Evolutionary conservation across 2,888 invertebrate species (phyloP).

Genomic region (Cephus runcator): DNA sequence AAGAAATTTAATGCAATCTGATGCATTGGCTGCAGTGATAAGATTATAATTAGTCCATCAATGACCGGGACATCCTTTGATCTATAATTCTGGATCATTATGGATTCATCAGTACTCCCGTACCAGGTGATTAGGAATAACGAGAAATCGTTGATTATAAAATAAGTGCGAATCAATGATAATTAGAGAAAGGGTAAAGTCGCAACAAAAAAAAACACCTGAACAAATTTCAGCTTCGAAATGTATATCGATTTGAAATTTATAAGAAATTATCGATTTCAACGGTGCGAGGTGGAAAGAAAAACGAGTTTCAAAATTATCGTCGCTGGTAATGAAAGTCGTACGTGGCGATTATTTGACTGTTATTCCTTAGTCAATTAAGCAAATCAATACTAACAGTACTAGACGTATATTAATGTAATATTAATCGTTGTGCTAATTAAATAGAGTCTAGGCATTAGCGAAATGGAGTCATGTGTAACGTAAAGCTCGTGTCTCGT

Average conservation of each 20-base stretch:
- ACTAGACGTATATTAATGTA: neutral
- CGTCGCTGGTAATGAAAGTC: neutral
- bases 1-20: slow-evolving; percentile 4
- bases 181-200: neutral
- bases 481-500: neutral
- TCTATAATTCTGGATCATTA: neutral
- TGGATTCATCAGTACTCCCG: neutral
- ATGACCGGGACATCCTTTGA: neutral
- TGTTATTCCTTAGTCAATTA: neutral
- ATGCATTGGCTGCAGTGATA: neutral
- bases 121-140: neutral
- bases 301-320: neutral
- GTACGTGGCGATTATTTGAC: neutral
- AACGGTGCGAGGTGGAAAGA: neutral
- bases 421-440: neutral
- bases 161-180: neutral
- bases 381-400: neutral
- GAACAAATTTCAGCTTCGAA: too few species aligned
- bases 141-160: neutral
- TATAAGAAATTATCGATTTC: neutral
- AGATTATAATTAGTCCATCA: slow-evolving; percentile 3
- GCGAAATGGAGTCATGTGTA: neutral
- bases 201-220: neutral
- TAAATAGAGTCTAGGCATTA: neutral
- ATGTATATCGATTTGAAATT: neutral